These are phyloP conservation scores for Hippocampus abdominalis DNA, from an alignment of 2,113 vertebrate genomes.

Conservation along the genomic window DNA sequence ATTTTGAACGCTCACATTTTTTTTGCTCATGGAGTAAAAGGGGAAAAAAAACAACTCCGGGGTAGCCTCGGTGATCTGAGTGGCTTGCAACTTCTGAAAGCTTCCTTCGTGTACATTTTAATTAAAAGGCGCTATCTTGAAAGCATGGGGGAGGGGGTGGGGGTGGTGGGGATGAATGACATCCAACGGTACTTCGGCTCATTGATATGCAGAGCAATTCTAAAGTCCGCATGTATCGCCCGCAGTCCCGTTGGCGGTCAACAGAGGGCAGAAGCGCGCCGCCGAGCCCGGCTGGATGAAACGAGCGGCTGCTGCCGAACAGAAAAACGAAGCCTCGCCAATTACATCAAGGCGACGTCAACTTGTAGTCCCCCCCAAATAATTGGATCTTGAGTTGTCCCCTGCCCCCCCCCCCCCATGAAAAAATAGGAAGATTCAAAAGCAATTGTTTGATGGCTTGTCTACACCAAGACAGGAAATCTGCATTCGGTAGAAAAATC, in stretches of 20 bases:
- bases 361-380: too few relatives aligned
- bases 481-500: constrained; percentile 12
- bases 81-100: background rate
- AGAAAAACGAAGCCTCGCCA: background rate
- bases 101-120: background rate
- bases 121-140: background rate
- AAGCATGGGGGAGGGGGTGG: background rate
- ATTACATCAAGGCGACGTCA: too few relatives aligned
- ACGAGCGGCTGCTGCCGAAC: constrained; percentile 14
- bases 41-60: background rate
- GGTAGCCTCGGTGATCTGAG: background rate
- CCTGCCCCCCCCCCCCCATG: too few relatives aligned
- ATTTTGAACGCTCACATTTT: background rate
- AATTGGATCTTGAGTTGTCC: too few relatives aligned
- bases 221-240: background rate
- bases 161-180: background rate
- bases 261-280: constrained; percentile 87
- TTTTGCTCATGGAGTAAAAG: background rate
- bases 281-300: constrained; percentile 24
- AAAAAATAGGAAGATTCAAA: background rate
- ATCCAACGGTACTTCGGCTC: background rate
- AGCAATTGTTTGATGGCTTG: background rate
- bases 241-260: constrained; percentile 59
- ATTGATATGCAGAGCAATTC: background rate
- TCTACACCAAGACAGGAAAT: background rate